Base-by-base conservation (phyloP, 2,113 vertebrate genomes). In the Heterocephalus glaber region DNA sequence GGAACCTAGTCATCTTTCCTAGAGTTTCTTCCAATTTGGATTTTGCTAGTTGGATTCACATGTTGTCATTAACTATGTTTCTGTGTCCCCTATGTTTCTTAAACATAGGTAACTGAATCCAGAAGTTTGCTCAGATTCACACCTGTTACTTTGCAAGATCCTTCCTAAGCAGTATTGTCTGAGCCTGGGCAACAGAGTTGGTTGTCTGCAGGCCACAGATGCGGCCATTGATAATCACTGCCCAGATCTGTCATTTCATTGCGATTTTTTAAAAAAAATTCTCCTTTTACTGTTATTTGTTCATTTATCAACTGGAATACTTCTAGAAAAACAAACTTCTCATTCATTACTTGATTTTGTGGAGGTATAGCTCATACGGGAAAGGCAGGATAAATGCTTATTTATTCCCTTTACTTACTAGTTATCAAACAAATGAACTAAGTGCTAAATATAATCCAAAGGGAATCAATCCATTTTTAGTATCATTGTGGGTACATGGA, bases 401-500 rank as follows among this genome's bases (percentile, higher is more conserved):
- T 77, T 66, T 89, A 93, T 70, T 95, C 24, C 30, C 30, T 84
- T 77, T 72, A 72, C 80, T 88, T 92, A 44, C 70, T 79, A 92
- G 65, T 86, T 92, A 95, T 68, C n/a, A 97, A 92, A 79, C 54
- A 58, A 85, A 90, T 61, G 60, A 70, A 77, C n/a, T 65, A 94
- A 41, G 7, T 49, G 35, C 74, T 88, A 92, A 52, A 41, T 24
- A 58, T 7, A 12, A 94, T 82, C 85, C 66, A 90, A 95, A 90
- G 33, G 54, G 16, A 82, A 60, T 19, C 16, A 65, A 85, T 86
- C 77, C 10, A 38, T 60, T 94, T 93, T 66, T 35, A 85, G 81
- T 63, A 14, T 85, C 47, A 66, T 52, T 63, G 30, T 86, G 47
- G 92, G 79, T 12, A 10, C 72, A 58, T 54, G 17, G 66, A 70